Evolutionary conservation across 2,113 vertebrate species (phyloP).

Genomic region (Anolis carolinensis): DNA sequence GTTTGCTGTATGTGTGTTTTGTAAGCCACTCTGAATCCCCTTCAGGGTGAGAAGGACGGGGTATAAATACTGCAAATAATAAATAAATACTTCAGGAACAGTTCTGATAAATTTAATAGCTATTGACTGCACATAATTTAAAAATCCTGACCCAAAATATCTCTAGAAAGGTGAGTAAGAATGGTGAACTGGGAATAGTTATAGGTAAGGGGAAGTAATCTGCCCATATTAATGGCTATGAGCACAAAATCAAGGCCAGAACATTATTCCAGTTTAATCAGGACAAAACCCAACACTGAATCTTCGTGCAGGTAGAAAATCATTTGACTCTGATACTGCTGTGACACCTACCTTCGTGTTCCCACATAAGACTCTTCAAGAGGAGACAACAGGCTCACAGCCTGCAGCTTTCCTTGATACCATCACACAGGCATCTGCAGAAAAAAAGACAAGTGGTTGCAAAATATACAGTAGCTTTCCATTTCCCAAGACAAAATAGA

Average conservation of each 20-base stretch:
- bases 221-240: background rate
- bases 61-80: no score
- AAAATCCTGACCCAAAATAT: no score
- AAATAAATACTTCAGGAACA: no score
- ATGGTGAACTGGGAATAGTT: background rate
- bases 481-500: background rate
- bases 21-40: no score
- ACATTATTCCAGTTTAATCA: background rate
- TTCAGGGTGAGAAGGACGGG: no score
- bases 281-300: no score
- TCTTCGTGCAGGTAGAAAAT: background rate
- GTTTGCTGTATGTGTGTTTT: no score
- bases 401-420: background rate
- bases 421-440: background rate
- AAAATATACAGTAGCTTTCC: background rate
- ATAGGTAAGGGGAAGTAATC: background rate
- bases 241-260: background rate
- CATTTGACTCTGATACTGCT: background rate
- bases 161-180: background rate
- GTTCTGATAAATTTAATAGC: background rate
- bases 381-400: background rate
- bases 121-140: background rate
- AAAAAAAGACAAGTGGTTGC: background rate
- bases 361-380: background rate
- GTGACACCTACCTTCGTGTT: background rate